Evolutionary conservation across 2,797 vertebrate genomes (phyloP).

Genomic region (Spea hammondii): DNA sequence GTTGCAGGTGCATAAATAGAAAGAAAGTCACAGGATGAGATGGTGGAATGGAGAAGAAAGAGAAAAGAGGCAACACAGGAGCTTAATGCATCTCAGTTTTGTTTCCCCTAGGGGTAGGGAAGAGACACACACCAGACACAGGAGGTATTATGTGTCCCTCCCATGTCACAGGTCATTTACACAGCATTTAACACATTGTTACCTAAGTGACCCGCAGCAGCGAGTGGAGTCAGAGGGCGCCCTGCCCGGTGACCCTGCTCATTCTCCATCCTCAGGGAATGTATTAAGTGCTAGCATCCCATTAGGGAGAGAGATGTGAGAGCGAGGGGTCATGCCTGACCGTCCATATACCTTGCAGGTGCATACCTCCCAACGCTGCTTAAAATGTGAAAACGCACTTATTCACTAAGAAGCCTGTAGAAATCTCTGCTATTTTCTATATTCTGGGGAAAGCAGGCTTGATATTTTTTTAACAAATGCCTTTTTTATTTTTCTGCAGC

Average conservation of each 20-base stretch:
- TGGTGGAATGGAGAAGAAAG: background rate
- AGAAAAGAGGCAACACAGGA: background rate
- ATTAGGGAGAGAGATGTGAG: background rate
- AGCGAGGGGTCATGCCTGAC: background rate
- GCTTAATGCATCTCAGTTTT: background rate
- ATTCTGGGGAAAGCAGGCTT: no score
- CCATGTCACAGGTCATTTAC: constrained; percentile 24
- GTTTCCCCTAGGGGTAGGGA: background rate
- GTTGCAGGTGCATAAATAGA: background rate
- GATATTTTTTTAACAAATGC: no score
- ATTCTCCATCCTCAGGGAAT: constrained; percentile 13
- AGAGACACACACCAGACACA: constrained; percentile 6
- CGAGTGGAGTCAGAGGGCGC: constrained; percentile 8
- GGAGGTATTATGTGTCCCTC: constrained; percentile 33
- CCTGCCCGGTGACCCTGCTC: constrained; percentile 33
- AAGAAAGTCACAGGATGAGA: background rate
- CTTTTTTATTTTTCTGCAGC: no score
- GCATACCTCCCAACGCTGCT: background rate
- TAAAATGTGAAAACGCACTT: no score
- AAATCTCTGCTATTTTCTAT: no score
- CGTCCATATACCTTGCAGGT: constrained; percentile 11
- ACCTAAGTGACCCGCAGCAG: constrained; percentile 31
- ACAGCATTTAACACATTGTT: constrained; percentile 40
- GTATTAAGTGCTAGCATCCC: constrained; percentile 12
- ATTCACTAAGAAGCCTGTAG: no score